phyloP scores from a whole-genome alignment of 23 tunicate species.

The Halocynthia aurantium region DNA sequence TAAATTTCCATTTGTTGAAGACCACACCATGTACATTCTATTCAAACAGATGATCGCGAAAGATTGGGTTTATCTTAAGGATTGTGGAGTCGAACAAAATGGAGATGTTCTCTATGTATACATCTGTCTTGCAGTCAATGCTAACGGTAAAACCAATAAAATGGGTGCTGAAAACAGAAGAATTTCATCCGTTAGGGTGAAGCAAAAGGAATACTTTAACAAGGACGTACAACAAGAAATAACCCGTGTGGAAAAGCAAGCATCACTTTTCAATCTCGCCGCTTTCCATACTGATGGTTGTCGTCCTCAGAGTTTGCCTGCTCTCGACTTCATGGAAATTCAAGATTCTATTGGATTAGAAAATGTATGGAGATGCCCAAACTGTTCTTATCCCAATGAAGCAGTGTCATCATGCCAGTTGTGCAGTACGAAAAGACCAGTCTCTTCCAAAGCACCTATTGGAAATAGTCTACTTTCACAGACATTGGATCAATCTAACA shows the following conservation, averaged over 20 bases:
- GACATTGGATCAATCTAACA: too few species aligned
- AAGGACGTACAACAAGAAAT: too few species aligned
- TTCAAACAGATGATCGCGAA: slow-evolving; percentile 40
- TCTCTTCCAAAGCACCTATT: neutral
- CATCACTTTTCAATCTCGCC: neutral
- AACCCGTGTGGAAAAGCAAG: neutral
- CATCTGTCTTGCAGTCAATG: neutral
- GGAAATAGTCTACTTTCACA: neutral
- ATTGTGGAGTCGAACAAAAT: slow-evolving; percentile 42
- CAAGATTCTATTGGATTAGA: too few species aligned
- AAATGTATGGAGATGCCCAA: neutral
- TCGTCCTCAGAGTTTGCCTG: neutral
- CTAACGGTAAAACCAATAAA: too few species aligned
- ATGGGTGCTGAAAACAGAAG: too few species aligned
- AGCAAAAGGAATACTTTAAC: too few species aligned
- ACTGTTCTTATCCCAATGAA: neutral
- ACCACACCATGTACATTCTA: slow-evolving; percentile 20
- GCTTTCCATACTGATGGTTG: neutral
- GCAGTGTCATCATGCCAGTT: neutral
- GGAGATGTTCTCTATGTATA: slow-evolving; percentile 61
- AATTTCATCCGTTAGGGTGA: too few species aligned
- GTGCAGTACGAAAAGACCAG: neutral
- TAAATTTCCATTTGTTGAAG: neutral
- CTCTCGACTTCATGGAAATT: neutral
- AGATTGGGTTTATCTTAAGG: slow-evolving; percentile 38